Conservation (phyloP, 2,797 vertebrate genomes). For the Neosilurus mollespiculum region DNA sequence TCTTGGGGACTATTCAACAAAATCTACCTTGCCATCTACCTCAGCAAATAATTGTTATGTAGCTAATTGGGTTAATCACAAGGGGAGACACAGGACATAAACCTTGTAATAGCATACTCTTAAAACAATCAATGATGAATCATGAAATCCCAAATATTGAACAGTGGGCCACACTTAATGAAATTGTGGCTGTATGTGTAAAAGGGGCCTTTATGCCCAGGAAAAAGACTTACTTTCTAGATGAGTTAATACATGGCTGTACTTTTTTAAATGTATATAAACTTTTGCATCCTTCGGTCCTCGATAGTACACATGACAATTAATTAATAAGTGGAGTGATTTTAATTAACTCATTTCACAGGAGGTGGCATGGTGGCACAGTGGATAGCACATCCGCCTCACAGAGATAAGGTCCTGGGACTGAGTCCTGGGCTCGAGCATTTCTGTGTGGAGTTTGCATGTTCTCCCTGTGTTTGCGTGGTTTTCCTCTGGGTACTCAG, state of each 20-base stretch:
- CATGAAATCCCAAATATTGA: background rate
- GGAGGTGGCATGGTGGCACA: too few relatives aligned
- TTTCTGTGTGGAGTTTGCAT: too few relatives aligned
- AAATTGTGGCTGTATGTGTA: background rate
- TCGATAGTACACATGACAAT: background rate
- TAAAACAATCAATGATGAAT: background rate
- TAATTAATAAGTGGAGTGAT: background rate
- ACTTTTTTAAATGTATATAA: background rate
- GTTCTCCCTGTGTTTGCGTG: too few relatives aligned
- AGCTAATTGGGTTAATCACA: too few relatives aligned
- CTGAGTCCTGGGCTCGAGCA: too few relatives aligned
- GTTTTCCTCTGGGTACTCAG: too few relatives aligned
- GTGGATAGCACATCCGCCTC: too few relatives aligned
- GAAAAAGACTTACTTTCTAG: background rate
- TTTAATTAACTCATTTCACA: background rate
- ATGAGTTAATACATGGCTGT: background rate
- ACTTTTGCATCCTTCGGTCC: background rate
- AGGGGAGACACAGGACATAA: background rate
- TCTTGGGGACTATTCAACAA: too few relatives aligned
- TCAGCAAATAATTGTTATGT: too few relatives aligned
- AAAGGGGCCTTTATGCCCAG: background rate
- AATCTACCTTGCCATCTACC: too few relatives aligned
- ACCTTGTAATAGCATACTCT: background rate
- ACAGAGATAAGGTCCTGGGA: too few relatives aligned
- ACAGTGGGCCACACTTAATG: background rate